phyloP scores from a whole-genome alignment of 2,888 invertebrate genomes.

The Leucozona laternaria region DNA sequence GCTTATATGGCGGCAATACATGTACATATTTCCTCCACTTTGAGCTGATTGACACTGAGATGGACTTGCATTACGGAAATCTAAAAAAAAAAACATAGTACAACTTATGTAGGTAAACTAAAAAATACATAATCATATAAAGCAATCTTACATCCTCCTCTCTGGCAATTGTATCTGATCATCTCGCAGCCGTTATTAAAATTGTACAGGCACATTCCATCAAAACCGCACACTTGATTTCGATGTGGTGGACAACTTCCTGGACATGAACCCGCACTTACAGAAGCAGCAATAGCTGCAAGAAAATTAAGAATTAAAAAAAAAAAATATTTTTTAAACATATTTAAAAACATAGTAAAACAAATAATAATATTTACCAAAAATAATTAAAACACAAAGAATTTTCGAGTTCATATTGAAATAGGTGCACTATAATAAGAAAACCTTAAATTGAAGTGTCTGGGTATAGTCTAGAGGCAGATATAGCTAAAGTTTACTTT shows the following conservation, averaged over 20 bases:
- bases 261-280: slow-evolving; percentile 28
- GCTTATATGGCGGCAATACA: slow-evolving; percentile 38
- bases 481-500: background rate
- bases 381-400: slow-evolving; percentile 18
- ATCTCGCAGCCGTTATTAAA: slow-evolving; percentile 68
- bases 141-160: slow-evolving; percentile 48
- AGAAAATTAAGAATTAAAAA: background rate
- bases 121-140: background rate
- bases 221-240: slow-evolving; percentile 55
- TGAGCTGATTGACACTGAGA: slow-evolving; percentile 54
- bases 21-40: slow-evolving; percentile 29
- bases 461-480: too few species aligned
- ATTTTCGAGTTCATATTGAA: slow-evolving; percentile 40
- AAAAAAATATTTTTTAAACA: background rate
- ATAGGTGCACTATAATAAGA: background rate
- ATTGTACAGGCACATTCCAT: slow-evolving; percentile 63
- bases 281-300: slow-evolving; percentile 31
- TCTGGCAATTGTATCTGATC: slow-evolving; percentile 65
- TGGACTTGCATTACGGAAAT: slow-evolving; percentile 48
- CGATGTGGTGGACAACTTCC: slow-evolving; percentile 54
- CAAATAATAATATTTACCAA: slow-evolving; percentile 26
- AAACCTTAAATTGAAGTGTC: background rate
- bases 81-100: slow-evolving; percentile 7
- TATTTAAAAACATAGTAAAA: background rate
- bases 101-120: background rate